A percentile compares a stretch with the other conserved stretches of the same genome.
These are phyloP conservation scores for Coracias cyanogaster DNA, from an alignment of 2,797 vertebrate genomes.

Conservation along the genomic window DNA sequence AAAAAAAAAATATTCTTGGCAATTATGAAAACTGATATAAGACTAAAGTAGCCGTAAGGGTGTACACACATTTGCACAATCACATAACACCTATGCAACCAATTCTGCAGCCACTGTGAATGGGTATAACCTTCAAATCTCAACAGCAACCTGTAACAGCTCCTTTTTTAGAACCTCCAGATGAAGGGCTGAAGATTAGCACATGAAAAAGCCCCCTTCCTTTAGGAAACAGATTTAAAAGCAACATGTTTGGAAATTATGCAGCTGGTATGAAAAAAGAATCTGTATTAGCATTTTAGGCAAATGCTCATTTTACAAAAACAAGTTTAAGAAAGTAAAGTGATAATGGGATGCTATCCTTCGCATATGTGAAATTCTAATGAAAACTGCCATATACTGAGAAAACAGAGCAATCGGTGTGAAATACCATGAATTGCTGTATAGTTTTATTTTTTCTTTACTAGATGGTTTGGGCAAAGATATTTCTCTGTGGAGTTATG, in stretches of 20 bases:
- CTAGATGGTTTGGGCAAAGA: neutral
- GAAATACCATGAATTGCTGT: neutral
- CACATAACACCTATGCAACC: neutral
- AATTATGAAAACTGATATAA: neutral
- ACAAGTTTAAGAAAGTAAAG: neutral
- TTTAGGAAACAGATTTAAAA: neutral
- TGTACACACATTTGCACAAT: neutral
- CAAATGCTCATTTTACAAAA: neutral
- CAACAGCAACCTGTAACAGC: neutral
- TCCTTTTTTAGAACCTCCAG: neutral
- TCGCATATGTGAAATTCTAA: neutral
- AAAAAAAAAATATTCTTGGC: neutral
- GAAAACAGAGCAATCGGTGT: neutral
- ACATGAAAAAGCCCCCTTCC: neutral
- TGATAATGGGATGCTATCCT: neutral
- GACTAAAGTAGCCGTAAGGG: neutral
- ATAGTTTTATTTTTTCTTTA: neutral
- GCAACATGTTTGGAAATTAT: neutral
- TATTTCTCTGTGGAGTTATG: neutral
- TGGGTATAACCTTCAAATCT: neutral
- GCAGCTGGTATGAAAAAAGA: neutral
- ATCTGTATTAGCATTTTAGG: neutral
- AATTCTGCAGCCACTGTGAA: neutral
- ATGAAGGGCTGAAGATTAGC: neutral
- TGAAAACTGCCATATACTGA: neutral